Conservation (phyloP, 2,113 vertebrate species). For the Planiliza haematocheilus region DNA sequence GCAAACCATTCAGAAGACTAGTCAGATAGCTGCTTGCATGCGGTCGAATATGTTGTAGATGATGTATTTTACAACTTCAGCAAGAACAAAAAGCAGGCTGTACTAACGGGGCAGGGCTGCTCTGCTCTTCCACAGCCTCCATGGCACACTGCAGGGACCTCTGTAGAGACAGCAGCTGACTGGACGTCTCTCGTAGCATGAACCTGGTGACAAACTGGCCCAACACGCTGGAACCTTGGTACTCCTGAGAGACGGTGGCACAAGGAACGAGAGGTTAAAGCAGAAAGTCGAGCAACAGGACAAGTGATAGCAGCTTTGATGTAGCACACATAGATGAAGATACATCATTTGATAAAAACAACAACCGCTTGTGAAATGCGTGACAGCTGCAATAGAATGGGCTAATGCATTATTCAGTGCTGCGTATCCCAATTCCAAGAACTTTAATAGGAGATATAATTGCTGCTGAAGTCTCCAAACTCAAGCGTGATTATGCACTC, state of each 20-base stretch:
- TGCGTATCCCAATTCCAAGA: conserved; percentile 24
- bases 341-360: conserved; percentile 18
- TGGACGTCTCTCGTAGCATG: conserved; percentile 92
- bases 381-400: conserved; percentile 48
- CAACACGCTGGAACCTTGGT: conserved; percentile 91
- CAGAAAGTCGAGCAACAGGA: not conserved
- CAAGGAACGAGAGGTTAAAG: conserved; percentile 1
- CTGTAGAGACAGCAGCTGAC: conserved; percentile 94
- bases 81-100: not conserved
- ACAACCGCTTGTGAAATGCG: conserved; percentile 19
- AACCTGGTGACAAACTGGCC: conserved; percentile 98
- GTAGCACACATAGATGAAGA: not conserved
- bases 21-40: not conserved
- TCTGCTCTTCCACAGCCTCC: conserved; percentile 93
- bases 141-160: conserved; percentile 93
- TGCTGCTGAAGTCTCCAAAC: conserved; percentile 47
- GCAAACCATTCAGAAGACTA: not conserved
- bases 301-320: not conserved
- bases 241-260: conserved; percentile 83
- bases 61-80: not conserved
- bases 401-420: conserved; percentile 49
- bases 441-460: conserved; percentile 50
- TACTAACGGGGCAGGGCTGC: conserved; percentile 83
- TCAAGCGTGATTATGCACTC: conserved; percentile 36
- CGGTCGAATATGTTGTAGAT: not conserved